phyloP scores from a whole-genome alignment of 2,797 vertebrate species.

The Arnoldichthys spilopterus region DNA sequence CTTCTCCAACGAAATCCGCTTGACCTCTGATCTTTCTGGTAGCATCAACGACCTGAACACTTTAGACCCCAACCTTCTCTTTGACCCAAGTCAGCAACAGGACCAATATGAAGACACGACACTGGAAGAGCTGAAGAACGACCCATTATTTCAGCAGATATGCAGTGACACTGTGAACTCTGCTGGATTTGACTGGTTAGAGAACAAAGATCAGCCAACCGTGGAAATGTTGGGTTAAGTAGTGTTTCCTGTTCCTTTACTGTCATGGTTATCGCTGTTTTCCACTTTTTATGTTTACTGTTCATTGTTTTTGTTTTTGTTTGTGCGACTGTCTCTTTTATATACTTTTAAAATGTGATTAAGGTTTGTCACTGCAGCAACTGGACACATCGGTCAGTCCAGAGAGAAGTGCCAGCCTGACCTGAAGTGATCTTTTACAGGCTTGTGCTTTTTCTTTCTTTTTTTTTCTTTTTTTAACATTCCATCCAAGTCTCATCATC shows the following conservation, averaged over 20 bases:
- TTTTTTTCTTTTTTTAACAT: constrained; percentile 42
- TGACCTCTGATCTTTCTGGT: constrained; percentile 98
- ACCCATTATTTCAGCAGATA: constrained; percentile 99
- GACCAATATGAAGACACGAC: constrained; percentile 98
- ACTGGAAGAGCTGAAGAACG: constrained; percentile 99
- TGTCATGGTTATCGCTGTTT: constrained; percentile 47
- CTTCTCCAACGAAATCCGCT: constrained; percentile 94
- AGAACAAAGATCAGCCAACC: constrained; percentile 99
- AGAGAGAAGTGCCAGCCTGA: constrained; percentile 95
- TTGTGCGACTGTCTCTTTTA: constrained; percentile 66
- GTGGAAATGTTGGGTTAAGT: constrained; percentile 98
- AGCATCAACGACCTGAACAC: constrained; percentile 99
- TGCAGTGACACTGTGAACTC: constrained; percentile 98
- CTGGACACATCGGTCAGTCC: constrained; percentile 92
- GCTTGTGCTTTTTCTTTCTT: constrained; percentile 74
- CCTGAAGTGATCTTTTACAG: constrained; percentile 88
- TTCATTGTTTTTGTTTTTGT: constrained; percentile 45
- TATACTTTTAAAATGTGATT: constrained; percentile 48
- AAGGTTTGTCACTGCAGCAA: constrained; percentile 55
- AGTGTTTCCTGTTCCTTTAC: constrained; percentile 54
- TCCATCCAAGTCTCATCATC: constrained; percentile 37
- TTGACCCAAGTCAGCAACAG: constrained; percentile 97
- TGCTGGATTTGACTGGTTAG: constrained; percentile 97
- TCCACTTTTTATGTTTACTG: constrained; percentile 66
- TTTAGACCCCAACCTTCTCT: constrained; percentile 96